Base-by-base conservation (phyloP, 2,888 invertebrate species). In the Diplazon laetatorius region DNA sequence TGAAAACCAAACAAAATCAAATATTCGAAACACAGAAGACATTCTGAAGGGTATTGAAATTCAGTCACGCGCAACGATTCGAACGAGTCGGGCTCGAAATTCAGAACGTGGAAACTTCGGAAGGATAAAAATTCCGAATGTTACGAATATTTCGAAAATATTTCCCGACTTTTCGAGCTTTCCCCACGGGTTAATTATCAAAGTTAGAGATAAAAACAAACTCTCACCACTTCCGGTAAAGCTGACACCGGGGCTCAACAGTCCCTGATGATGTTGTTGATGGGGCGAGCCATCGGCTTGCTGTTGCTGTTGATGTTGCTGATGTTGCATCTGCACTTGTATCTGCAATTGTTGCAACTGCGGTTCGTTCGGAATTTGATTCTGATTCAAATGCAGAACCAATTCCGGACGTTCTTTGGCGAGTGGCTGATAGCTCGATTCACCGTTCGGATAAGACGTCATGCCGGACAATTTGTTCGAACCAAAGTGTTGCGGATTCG, bases 321-420 rank as follows among this genome's bases (percentile, higher is more conserved):
- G 93, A 83, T 94, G 95, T 85, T 95, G 94, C 79, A 94, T 92
- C 84, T 95, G 95, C 59, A 95, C 94, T 85, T 95, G 95, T 62
- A 95, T 94, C 89, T 95, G 95, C 60, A 94, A 86, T 85, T 94
- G 94, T 83, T 94, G 94, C 90, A 94, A 91, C 85, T 94, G 94
- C 1, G 93, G 93, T 83, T 94, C 94, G 48, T 92, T 91, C 42
- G 88, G 89, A 55, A 93, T 92, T 77, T 91, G 89, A 72, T 92
- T 92, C 75, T 93, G 93, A 84, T 92, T 93, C 46, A 93, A 89
- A 84, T 93, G 94, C 89, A 94, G 92, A 57, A 93, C 91, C 78
- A 94, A 89, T 83, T 94, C 94, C 46, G 93, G 92, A 2, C 94
- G 92, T 71, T 94, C 94, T 86, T 94, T 94, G 60, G 93, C 91